Evolutionary conservation across 1,140 invertebrate species (phyloP).

Genomic region (Drosophila varians): DNA sequence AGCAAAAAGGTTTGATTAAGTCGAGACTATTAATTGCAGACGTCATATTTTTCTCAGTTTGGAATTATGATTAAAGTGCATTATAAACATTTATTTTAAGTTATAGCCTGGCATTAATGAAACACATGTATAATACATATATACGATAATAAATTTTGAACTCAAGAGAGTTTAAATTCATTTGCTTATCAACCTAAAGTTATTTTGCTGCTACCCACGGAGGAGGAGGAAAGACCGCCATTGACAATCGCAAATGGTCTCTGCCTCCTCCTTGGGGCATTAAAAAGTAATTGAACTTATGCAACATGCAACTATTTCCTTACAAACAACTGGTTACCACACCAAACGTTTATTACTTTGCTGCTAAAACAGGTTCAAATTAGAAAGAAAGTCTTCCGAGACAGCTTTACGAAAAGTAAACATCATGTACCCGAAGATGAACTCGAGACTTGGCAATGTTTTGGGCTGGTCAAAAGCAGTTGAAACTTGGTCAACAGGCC

Average conservation of each 20-base stretch:
- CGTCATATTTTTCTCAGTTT: neutral
- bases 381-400: conserved; percentile 70
- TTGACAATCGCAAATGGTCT: neutral
- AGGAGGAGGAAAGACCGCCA: neutral
- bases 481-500: conserved; percentile 58
- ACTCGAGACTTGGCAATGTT: conserved; percentile 1
- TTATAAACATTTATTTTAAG: neutral
- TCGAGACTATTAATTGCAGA: neutral
- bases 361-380: conserved; percentile 65
- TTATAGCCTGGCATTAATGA: neutral
- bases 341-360: conserved; percentile 29
- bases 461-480: conserved; percentile 17
- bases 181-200: neutral
- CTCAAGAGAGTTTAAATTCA: neutral
- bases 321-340: conserved; percentile 31
- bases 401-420: conserved; percentile 54
- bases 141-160: neutral
- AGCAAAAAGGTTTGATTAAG: neutral
- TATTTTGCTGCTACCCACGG: neutral
- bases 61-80: neutral
- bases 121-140: neutral
- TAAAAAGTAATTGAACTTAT: conserved; percentile 18
- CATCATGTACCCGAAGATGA: conserved; percentile 32
- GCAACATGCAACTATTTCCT: conserved; percentile 40
- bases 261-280: neutral